phyloP scores from a whole-genome alignment of 2,113 vertebrate species.

The Bagarius yarrelli region DNA sequence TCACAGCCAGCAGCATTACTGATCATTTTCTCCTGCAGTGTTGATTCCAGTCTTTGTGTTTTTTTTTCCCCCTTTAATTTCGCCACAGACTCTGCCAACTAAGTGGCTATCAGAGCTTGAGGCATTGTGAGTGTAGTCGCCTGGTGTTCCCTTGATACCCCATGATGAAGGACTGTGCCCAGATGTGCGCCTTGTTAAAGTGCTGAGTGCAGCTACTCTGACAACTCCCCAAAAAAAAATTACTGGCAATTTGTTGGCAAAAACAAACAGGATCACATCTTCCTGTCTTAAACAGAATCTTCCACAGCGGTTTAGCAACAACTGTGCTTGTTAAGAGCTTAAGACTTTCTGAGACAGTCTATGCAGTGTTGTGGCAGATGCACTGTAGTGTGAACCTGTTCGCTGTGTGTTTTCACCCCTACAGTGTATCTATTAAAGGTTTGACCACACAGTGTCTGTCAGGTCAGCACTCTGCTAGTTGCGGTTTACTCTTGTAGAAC shows the following conservation, averaged over 20 bases:
- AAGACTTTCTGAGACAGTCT: background rate
- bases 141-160: background rate
- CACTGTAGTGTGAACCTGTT: too few relatives aligned
- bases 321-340: slow-evolving; percentile 1
- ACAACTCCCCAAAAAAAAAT: background rate
- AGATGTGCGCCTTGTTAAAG: slow-evolving; percentile 14
- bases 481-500: background rate
- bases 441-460: background rate
- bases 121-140: slow-evolving; percentile 5
- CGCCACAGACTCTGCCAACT: background rate
- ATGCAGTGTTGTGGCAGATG: background rate
- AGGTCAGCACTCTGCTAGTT: background rate
- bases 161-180: background rate
- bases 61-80: background rate
- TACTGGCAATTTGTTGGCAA: background rate
- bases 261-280: background rate
- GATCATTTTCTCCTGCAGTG: slow-evolving; percentile 21
- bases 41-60: background rate
- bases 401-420: background rate
- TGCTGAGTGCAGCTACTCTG: slow-evolving; percentile 3
- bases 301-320: background rate
- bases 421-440: background rate
- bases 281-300: slow-evolving; percentile 9
- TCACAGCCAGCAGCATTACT: slow-evolving; percentile 15
- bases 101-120: slow-evolving; percentile 14